phyloP scores from a whole-genome alignment of 2,113 vertebrate species.

The Protobothrops flavoviridis region DNA sequence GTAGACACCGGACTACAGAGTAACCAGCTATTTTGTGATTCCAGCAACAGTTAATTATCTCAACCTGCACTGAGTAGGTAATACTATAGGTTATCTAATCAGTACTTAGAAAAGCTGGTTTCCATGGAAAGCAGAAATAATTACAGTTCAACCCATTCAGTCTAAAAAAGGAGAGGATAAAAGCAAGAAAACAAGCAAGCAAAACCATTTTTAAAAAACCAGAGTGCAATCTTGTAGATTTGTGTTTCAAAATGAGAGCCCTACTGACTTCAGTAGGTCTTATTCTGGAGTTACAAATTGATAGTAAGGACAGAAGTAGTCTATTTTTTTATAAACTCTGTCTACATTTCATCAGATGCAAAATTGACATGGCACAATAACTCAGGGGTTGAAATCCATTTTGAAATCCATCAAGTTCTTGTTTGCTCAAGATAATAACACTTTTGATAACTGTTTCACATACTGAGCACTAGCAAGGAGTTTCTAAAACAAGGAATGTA shows the following conservation, averaged over 20 bases:
- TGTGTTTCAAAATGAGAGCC: not conserved
- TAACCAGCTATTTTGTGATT: not conserved
- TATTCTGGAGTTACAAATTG: not conserved
- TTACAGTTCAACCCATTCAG: not conserved
- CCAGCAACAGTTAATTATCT: not conserved
- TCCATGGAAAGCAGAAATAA: not conserved
- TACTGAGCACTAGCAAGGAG: not conserved
- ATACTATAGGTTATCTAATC: not conserved
- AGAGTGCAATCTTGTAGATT: not conserved
- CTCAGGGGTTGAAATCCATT: not conserved
- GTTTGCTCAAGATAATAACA: not conserved
- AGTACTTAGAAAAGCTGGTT: not conserved
- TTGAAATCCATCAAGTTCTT: not conserved
- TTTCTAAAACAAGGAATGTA: not conserved
- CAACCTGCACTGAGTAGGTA: not conserved
- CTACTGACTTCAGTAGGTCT: not conserved
- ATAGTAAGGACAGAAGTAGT: not conserved
- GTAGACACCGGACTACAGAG: accelerated
- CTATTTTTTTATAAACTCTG: not conserved
- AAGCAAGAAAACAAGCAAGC: not conserved
- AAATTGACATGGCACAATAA: not conserved
- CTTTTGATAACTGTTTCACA: not conserved
- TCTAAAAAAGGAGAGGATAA: not conserved
- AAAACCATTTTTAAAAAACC: not conserved
- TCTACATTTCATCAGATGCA: not conserved